Base-by-base conservation (phyloP, 2,113 vertebrate species). In the Callorhinus ursinus region DNA sequence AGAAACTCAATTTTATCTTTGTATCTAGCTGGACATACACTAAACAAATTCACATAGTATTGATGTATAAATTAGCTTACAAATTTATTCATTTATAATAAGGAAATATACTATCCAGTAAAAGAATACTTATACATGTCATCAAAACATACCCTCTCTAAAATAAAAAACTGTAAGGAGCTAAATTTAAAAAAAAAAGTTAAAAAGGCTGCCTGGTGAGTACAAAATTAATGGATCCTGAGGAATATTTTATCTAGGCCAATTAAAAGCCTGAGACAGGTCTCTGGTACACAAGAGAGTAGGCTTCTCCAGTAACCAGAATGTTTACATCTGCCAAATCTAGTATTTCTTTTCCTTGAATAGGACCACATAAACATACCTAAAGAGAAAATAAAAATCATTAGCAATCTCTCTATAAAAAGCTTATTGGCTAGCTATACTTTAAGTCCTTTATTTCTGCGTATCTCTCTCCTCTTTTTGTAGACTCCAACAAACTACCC, bases 301-400 rank as follows among this genome's bases (percentile, higher is more conserved):
- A 77, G 36, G n/a, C 53, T 49, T 96, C n/a, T 82, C 49, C 31
- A 91, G 19, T 69, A 76, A 36, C 46, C 15, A 77, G 31, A 82
- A 92, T n/a, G 33, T 74, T 89, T 49, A 65, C 33, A 5, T 51
- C 49, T 67, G 53, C n/a, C 33, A 92, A 85, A 85, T 85, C 74
- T 46, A 96, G 4, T 49, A 83, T 82, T 81, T 80, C 15, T 93
- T 93, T 87, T 87, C 21, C 33, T 80, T 46, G 14, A 31, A 53
- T 28, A 84, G 28, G 36, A 39, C 18, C 80, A 2, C 59, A 46
- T 42, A 85, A 80, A 46, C 24, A 77, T 55, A n/a, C 69, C 28
- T 61, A 81, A 89, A 85, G 19, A 93, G 36, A 95, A 95, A 90
- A 87, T 55, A 49, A 74, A 96, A 95, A 93, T 74, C n/a, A 90